A percentile compares a stretch with the other conserved stretches of the same genome.
phyloP scores from a whole-genome alignment of 2,113 vertebrate genomes.

The Erythrolamprus reginae region DNA sequence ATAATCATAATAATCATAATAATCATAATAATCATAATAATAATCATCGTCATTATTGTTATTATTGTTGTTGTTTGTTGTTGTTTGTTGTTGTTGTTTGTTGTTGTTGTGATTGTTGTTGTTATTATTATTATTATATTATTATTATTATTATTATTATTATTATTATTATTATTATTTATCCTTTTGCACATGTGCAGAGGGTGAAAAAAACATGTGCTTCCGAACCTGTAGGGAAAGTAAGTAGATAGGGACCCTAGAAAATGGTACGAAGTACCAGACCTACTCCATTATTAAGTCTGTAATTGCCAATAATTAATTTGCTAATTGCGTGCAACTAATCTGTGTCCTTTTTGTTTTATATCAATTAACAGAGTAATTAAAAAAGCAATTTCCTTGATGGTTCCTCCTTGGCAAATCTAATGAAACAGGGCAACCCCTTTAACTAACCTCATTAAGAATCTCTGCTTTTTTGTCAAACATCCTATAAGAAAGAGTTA shows the following conservation, averaged over 20 bases:
- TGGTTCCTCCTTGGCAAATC: conserved; percentile 60
- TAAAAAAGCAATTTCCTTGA: conserved; percentile 76
- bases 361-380: conserved; percentile 95
- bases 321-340: conserved; percentile 92
- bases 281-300: conserved; percentile 81
- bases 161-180: no score
- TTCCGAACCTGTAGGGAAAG: no score
- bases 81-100: no score
- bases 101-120: no score
- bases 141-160: no score
- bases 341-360: conserved; percentile 86
- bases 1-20: no score
- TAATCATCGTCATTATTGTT: no score
- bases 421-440: conserved; percentile 59
- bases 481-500: conserved; percentile 58
- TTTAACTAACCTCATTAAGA: conserved; percentile 62
- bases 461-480: conserved; percentile 57
- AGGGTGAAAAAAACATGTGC: no score
- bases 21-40: no score
- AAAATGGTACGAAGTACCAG: conserved; percentile 67
- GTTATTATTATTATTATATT: no score
- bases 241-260: conserved; percentile 38
- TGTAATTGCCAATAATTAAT: conserved; percentile 86
- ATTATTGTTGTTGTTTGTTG: no score
- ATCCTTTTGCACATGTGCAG: no score